Base-by-base conservation (phyloP, 53 echinoderm and acorn worm species). In the Crossaster papposus region DNA sequence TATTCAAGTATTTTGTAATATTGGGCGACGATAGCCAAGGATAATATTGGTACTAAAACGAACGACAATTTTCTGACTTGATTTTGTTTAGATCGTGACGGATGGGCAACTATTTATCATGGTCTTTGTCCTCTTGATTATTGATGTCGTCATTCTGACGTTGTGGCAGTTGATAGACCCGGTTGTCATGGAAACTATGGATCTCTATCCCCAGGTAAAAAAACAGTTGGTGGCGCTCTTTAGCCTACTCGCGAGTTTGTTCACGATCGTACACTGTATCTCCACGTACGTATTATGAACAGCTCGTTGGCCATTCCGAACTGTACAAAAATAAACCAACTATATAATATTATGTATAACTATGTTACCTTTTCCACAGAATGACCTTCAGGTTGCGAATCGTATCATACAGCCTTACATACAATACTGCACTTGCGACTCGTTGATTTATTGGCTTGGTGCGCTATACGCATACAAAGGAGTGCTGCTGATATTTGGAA, bases 21-120 rank as follows among this genome's bases (percentile, higher is more conserved):
- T n/a, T n/a, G n/a, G n/a, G n/a, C n/a, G n/a, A n/a, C n/a, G n/a
- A n/a, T n/a, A n/a, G n/a, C n/a, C n/a, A n/a, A n/a, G n/a, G n/a
- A n/a, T n/a, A n/a, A n/a, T n/a, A n/a, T n/a, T n/a, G n/a, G n/a
- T n/a, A n/a, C n/a, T n/a, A n/a, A 44, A 44, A 44, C 44, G 0
- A 31, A 20, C 11, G 13, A 5, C 2, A 36, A 74, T 17, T 74
- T 36, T 33, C 28, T 15, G 36, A 12, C 15, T 74, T 33, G 75
- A 74, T 44, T 44, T 44, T 0, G 68, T 28, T 2, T 44, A 96
- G 96, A 80, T 92, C 14, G 92, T 96, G 29, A 88, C 92, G 28
- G 96, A 96, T 55, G 83, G 86, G 14, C 96, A 96, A 55, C 91
- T 96, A 0, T 96, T 89, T 64, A 30, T 95, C 32, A 93, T 96